These are phyloP conservation scores for Tuta absoluta DNA, from an alignment of 2,888 invertebrate genomes.

Conservation along the genomic window DNA sequence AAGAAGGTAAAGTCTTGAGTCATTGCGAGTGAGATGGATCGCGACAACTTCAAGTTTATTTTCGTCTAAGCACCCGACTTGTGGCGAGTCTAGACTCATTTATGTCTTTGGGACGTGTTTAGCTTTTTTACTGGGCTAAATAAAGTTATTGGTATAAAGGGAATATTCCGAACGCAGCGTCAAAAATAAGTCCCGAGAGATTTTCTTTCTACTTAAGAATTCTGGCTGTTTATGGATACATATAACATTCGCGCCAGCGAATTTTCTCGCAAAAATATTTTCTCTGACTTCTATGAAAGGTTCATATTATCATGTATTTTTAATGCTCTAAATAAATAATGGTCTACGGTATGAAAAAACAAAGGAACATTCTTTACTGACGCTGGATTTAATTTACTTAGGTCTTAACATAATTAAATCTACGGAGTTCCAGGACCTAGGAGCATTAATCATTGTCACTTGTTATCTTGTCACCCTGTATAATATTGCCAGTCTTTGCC, in stretches of 20 bases:
- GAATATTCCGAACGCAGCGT: not conserved
- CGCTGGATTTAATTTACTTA: slow-evolving; percentile 5
- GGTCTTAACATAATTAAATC: not conserved
- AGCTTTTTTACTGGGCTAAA: slow-evolving; percentile 1
- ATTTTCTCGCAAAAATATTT: not conserved
- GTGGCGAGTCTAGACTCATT: slow-evolving; percentile 12
- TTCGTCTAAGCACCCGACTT: not conserved
- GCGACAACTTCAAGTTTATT: slow-evolving; percentile 13
- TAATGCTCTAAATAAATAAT: not conserved
- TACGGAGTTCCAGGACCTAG: not conserved
- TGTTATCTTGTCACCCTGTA: not conserved
- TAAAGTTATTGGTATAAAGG: not conserved
- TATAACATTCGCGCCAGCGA: not conserved
- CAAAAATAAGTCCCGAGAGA: slow-evolving; percentile 6
- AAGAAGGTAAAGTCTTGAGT: not conserved
- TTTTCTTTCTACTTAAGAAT: not conserved
- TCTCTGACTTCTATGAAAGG: not conserved
- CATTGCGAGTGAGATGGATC: slow-evolving; percentile 9
- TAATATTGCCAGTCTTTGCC: not conserved
- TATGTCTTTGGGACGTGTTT: not conserved
- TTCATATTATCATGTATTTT: not conserved
- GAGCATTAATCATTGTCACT: slow-evolving; percentile 6
- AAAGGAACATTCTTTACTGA: not conserved
- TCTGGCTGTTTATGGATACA: not conserved
- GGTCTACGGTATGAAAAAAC: not conserved